These are phyloP conservation scores for Pristionchus mayeri DNA, from an alignment of 2,888 invertebrate genomes.

Conservation along the genomic window DNA sequence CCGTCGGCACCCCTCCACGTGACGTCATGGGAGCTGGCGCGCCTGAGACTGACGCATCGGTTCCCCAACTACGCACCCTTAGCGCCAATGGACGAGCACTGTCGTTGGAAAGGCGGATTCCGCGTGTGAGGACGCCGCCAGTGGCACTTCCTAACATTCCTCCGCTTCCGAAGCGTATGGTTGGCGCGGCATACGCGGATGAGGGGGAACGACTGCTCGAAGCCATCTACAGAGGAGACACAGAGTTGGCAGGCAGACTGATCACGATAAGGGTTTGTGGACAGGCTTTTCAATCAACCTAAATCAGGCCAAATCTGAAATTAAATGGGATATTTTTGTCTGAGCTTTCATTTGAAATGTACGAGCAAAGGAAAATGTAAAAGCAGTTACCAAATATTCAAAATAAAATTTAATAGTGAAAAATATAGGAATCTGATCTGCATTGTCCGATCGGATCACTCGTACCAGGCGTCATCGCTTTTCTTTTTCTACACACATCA, in stretches of 20 bases:
- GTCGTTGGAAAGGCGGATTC: conserved; percentile 29
- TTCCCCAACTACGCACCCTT: not conserved
- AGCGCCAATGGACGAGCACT: conserved; percentile 17
- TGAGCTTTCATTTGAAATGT: no score
- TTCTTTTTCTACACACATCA: no score
- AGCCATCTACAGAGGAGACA: conserved; percentile 9
- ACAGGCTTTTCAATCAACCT: no score
- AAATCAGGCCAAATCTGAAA: no score
- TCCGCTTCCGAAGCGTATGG: not conserved
- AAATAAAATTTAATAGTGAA: no score
- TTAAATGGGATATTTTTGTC: no score
- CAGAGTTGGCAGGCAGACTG: not conserved
- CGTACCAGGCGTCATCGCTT: no score
- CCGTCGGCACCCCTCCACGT: not conserved
- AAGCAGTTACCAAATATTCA: no score
- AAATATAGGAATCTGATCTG: no score
- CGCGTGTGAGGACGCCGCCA: not conserved
- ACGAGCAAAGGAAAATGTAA: no score
- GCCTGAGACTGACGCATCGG: not conserved
- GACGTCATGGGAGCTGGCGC: conserved; percentile 5
- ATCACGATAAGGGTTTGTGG: not conserved
- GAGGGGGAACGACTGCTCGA: conserved; percentile 38
- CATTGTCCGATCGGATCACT: no score
- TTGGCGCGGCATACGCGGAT: not conserved
- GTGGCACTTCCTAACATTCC: not conserved